These are phyloP conservation scores for Podiceps cristatus DNA, from an alignment of 2,113 vertebrate species.

Conservation along the genomic window DNA sequence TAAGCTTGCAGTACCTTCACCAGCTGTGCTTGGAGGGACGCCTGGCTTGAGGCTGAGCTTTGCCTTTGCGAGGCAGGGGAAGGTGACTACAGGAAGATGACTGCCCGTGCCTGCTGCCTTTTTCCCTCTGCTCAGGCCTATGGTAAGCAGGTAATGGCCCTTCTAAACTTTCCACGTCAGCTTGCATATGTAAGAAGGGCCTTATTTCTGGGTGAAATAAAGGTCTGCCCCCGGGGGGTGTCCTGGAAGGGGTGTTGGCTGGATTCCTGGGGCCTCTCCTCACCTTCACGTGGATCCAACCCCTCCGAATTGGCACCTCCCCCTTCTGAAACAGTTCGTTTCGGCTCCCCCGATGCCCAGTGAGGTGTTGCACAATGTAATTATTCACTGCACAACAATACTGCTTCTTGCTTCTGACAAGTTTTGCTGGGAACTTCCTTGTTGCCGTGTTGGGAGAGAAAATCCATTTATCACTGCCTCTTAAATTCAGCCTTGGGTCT, in stretches of 20 bases:
- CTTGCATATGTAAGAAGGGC: background rate
- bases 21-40: background rate
- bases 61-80: background rate
- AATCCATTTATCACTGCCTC: background rate
- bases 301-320: background rate
- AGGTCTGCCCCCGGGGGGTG: background rate
- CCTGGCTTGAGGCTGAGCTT: background rate
- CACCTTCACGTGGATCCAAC: background rate
- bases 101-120: background rate
- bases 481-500: background rate
- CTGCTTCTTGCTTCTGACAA: background rate
- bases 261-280: background rate
- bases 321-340: background rate
- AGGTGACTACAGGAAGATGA: background rate
- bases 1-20: background rate
- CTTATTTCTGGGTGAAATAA: background rate
- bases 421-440: constrained; percentile 13
- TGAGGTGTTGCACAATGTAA: background rate
- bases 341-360: background rate
- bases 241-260: background rate
- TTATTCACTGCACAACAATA: background rate
- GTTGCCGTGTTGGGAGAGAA: background rate
- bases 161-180: background rate
- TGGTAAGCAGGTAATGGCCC: background rate
- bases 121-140: background rate